Conservation (phyloP, 2,888 invertebrate genomes). For the Melolontha melolontha region DNA sequence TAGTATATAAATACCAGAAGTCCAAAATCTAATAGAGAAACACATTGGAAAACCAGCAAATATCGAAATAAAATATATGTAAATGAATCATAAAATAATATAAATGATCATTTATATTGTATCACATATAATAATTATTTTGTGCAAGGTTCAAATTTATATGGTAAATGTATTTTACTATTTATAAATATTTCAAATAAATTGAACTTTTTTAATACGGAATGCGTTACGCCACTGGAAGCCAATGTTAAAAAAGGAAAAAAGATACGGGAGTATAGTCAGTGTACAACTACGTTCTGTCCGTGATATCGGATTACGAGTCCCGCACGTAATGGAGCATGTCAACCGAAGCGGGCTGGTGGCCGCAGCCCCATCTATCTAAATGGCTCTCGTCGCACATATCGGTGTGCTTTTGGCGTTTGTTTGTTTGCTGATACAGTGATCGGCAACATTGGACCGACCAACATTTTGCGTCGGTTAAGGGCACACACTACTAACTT, state of each 20-base stretch:
- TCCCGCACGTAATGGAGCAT: conserved; percentile 56
- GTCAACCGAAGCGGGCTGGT: conserved; percentile 53
- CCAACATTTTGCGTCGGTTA: not conserved
- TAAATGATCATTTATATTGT: too few species aligned
- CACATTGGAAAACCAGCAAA: too few species aligned
- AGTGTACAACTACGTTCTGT: conserved; percentile 42
- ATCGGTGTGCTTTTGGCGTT: conserved; percentile 53
- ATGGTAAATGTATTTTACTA: too few species aligned
- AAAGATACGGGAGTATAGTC: conserved; percentile 35
- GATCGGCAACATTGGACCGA: conserved; percentile 43
- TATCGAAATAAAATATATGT: too few species aligned
- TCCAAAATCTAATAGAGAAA: too few species aligned
- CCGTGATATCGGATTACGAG: conserved; percentile 56
- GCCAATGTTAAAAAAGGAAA: conserved; percentile 29
- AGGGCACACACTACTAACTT: too few species aligned
- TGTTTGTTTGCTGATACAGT: conserved; percentile 52
- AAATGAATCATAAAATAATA: too few species aligned
- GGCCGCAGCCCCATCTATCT: conserved; percentile 54
- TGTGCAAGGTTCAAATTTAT: too few species aligned
- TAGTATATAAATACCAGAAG: too few species aligned
- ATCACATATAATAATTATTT: too few species aligned
- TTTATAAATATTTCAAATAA: too few species aligned
- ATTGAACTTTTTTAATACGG: not conserved
- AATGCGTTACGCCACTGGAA: conserved; percentile 12
- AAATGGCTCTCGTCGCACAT: conserved; percentile 54